Evolutionary conservation across 2,888 invertebrate species (phyloP).

Genomic region (Stenichneumon culpator): DNA sequence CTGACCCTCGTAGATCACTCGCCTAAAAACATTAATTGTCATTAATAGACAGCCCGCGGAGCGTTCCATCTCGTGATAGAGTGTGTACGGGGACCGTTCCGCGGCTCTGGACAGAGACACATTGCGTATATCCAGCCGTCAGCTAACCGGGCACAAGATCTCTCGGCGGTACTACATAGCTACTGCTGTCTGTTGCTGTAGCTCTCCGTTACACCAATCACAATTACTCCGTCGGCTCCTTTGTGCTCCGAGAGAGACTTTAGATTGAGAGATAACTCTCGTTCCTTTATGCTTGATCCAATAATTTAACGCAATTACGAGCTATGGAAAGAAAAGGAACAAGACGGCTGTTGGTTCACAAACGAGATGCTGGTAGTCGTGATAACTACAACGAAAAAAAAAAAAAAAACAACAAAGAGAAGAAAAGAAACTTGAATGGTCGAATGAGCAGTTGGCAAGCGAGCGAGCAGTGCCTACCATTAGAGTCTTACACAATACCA

Average conservation of each 20-base stretch:
- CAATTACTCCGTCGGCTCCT: conserved; percentile 77
- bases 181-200: conserved; percentile 59
- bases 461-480: conserved; percentile 41
- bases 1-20: conserved; percentile 70
- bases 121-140: conserved; percentile 59
- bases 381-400: conserved; percentile 27
- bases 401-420: not conserved
- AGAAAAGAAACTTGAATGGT: conserved; percentile 44
- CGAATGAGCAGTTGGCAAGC: conserved; percentile 55
- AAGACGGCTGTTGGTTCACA: conserved; percentile 22
- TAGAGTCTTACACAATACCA: conserved; percentile 43
- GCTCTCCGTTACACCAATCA: conserved; percentile 78
- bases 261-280: conserved; percentile 81
- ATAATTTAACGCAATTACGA: conserved; percentile 82
- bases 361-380: conserved; percentile 63
- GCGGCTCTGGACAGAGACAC: conserved; percentile 57
- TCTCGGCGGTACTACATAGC: conserved; percentile 40
- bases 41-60: conserved; percentile 69
- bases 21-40: conserved; percentile 74
- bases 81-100: conserved; percentile 48
- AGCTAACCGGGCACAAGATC: conserved; percentile 59
- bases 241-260: conserved; percentile 70
- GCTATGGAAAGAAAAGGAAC: conserved; percentile 60
- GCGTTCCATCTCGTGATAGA: conserved; percentile 61
- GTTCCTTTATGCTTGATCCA: conserved; percentile 76